Base-by-base conservation (phyloP, 2,888 invertebrate genomes). In the Drosophila paranaensis region DNA sequence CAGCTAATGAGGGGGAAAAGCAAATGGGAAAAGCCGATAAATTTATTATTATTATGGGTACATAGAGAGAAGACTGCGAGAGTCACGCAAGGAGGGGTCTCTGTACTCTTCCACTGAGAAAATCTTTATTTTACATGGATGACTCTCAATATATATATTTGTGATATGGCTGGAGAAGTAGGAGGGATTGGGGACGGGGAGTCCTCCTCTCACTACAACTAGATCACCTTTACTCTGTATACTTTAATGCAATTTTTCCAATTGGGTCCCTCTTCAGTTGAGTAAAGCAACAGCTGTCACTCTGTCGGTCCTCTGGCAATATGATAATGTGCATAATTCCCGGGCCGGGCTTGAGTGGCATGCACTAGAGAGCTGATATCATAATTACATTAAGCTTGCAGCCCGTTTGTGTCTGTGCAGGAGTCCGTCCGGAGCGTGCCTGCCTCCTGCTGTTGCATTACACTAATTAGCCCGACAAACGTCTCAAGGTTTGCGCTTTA, bases 401-500 rank as follows among this genome's bases (percentile, higher is more conserved):
- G 68, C 74, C 39, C 40, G 50, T 64, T 71, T 51, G 27, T 25
- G 42, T 13, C 35, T 13, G 45, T 13, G 40, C 16, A 2, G 4
- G 5, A n/a, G 10, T n/a, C 20, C 20, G 20, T 27, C 9, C 8
- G 2, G 46, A 9, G 1, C 30, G 30, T 6, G 30, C 10, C 5
- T 30, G 46, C 45, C 43, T 30, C 48, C 30, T 35, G 43, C 65
- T 46, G 48, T 55, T 65, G 55, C 51, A 64, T 67, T 71, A 53
- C 61, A 64, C 66, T 82, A 88, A 83, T 82, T 82, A 77, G 16
- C 60, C 25, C 43, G 65, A 37, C 53, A 16, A 45, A 50, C 50
- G 51, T 51, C 54, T 60, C 73, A 74, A 72, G 82, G 74, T 53
- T 70, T 57, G 43, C 72, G 51, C 54, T 30, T 62, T 71, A 70